Evolutionary conservation across 2,797 vertebrate species (phyloP).

Genomic region (Molossus molossus): DNA sequence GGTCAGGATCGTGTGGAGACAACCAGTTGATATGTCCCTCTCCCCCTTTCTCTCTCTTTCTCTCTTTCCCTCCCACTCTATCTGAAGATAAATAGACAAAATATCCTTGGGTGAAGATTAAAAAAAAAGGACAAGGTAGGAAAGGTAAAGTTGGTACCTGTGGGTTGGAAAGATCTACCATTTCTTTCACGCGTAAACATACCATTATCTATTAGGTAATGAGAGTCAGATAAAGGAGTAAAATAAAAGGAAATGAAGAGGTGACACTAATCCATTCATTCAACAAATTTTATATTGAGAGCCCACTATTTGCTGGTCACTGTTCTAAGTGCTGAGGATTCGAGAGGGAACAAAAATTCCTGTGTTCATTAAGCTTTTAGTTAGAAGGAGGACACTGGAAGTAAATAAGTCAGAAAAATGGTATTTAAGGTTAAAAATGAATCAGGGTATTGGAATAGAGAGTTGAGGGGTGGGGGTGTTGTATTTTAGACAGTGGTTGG

Average conservation of each 20-base stretch:
- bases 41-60: no score
- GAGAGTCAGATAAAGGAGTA: neutral
- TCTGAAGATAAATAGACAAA: no score
- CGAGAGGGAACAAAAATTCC: neutral
- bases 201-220: neutral
- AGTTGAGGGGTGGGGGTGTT: neutral
- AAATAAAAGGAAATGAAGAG: slow-evolving; percentile 22
- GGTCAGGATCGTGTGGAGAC: no score
- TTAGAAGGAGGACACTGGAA: neutral
- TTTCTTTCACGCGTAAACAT: neutral
- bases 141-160: neutral
- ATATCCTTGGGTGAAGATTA: no score
- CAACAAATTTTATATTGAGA: neutral
- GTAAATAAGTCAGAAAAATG: neutral
- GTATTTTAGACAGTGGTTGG: neutral
- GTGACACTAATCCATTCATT: neutral
- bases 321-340: neutral
- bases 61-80: no score
- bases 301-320: neutral
- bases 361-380: neutral
- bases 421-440: slow-evolving; percentile 21
- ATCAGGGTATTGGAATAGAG: neutral
- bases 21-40: no score
- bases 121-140: neutral
- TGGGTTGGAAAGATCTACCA: neutral